Percentiles rank a stretch among this genome's conserved stretches.
These are phyloP conservation scores for Aelia acuminata DNA, from an alignment of 2,888 invertebrate genomes.

Conservation along the genomic window DNA sequence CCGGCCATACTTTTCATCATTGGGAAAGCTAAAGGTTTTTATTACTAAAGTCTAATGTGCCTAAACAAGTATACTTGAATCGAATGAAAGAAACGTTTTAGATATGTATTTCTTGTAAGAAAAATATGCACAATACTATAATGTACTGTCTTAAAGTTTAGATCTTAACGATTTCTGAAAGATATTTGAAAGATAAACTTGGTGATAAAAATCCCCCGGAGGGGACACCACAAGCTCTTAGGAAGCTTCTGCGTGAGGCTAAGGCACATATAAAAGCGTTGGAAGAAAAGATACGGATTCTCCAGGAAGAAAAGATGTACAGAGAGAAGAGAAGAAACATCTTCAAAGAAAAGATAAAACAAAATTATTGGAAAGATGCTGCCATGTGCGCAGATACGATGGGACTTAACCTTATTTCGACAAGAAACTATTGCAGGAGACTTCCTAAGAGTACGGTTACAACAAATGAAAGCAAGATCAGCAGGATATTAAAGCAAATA, in stretches of 20 bases:
- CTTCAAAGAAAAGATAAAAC: background rate
- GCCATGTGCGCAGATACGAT: background rate
- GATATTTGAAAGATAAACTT: constrained; percentile 8
- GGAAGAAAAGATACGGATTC: background rate
- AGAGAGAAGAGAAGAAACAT: background rate
- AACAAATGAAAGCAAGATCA: background rate
- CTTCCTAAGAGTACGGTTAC: background rate
- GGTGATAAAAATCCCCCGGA: background rate
- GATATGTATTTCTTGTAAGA: too few species aligned
- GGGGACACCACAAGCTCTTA: background rate
- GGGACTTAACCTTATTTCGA: background rate
- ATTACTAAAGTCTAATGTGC: too few species aligned
- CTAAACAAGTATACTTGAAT: too few species aligned
- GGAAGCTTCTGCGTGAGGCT: background rate
- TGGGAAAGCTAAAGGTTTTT: too few species aligned
- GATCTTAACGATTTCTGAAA: background rate
- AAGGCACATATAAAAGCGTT: background rate
- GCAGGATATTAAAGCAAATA: background rate
- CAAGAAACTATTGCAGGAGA: background rate
- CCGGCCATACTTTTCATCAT: too few species aligned
- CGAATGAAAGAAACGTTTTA: too few species aligned
- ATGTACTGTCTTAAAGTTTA: too few species aligned
- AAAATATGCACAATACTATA: too few species aligned
- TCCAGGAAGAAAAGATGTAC: background rate
- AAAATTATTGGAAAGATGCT: background rate